Evolutionary conservation across 2,113 vertebrate species (phyloP), one percentile per base, ranked within the genome.

Genomic region (Eonycteris spelaea): DNA sequence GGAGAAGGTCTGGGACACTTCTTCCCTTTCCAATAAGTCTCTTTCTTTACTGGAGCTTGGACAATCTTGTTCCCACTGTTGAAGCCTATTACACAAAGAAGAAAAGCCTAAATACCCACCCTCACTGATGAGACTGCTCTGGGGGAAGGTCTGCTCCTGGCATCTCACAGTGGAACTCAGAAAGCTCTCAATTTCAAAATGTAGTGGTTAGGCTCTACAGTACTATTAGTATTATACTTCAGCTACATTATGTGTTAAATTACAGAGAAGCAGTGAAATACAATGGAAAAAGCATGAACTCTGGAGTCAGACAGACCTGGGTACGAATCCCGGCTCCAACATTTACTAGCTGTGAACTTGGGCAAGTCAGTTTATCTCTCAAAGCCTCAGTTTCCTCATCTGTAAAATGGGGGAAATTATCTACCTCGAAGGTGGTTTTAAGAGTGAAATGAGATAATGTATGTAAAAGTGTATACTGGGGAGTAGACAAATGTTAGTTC

Each of bases 321-420:
- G 75, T 84, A 96, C 3, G 88, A 97, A 95, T 95, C 63, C 95
- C 40, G 55, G 95, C 95, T 97, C 87, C 96, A 97, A 90, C 74
- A 95, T 75, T 94, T 97, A 94, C 83, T 96, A 97, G 92, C 83
- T 97, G 96, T 97, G 79, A 92, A 88, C 63, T 92, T 95, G 95
- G 85, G 51, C 92, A 97, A 97, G 77, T 95, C 90, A 96, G 63
- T 97, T 95, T 96, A 95, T 95, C 75, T 97, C 73, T 95, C 77
- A 96, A 97, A 96, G 91, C 86, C 88, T 97, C 96, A 94, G 94
- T 95, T 91, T 96, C 94, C 95, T 97, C 82, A 95, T 96, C 95
- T 97, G 90, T 79, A 97, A 97, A 96, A 97, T 94, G 95, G 87
- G 92, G 70, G 71, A 94, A 96, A 94, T 94, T 90, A 96, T 63